These are phyloP conservation scores for Cepphus grylle DNA, from an alignment of 2,113 vertebrate species.

Conservation along the genomic window DNA sequence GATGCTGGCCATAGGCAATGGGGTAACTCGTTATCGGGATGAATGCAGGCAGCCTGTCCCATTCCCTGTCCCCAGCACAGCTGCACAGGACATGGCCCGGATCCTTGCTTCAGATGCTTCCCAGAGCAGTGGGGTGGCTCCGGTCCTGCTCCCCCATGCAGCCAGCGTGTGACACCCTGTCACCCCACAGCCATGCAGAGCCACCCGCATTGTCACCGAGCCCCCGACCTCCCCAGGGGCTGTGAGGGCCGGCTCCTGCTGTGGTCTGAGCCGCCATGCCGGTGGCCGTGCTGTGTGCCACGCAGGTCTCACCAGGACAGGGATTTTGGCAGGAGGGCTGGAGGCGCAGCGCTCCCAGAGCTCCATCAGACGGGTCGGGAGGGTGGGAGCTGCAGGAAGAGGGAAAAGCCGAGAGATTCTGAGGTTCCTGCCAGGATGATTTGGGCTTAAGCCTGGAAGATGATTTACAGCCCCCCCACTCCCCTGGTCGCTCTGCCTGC, in stretches of 20 bases:
- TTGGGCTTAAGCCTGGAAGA: background rate
- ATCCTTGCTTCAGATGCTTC: background rate
- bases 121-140: background rate
- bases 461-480: background rate
- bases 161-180: rapidly evolving
- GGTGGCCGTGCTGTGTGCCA: background rate
- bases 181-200: background rate
- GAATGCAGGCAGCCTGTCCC: background rate
- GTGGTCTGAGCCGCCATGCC: background rate
- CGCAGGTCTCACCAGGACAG: background rate
- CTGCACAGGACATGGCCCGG: background rate
- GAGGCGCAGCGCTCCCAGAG: background rate
- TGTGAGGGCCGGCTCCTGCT: background rate
- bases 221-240: background rate
- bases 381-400: background rate
- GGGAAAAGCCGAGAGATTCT: background rate
- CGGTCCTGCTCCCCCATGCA: background rate
- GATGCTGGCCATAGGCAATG: background rate
- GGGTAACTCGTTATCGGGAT: background rate
- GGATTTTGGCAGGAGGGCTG: background rate
- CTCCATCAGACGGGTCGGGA: background rate
- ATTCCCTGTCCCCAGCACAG: background rate
- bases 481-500: background rate
- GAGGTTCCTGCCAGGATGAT: background rate
- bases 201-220: background rate